Percentiles rank a stretch among this genome's conserved stretches.
These are phyloP conservation scores for Anthrax anthrax DNA, from an alignment of 2,888 invertebrate species.

Conservation along the genomic window DNA sequence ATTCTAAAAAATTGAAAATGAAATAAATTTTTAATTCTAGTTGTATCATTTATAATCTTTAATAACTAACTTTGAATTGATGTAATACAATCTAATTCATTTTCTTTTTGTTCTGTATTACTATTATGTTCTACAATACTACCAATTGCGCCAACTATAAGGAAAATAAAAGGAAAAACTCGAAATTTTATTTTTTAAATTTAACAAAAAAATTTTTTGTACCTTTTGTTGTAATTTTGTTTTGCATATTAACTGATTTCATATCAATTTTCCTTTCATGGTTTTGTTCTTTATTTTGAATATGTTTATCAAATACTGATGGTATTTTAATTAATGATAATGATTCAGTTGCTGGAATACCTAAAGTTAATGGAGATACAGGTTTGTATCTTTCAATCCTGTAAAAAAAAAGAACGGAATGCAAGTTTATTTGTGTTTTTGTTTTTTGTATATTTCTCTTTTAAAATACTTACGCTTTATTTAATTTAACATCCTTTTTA, in stretches of 20 bases:
- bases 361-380: background rate
- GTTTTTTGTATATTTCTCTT: too few species aligned
- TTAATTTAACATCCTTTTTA: background rate
- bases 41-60: too few species aligned
- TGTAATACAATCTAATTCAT: background rate
- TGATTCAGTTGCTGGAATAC: background rate
- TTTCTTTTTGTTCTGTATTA: background rate
- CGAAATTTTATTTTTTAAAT: background rate
- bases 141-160: background rate
- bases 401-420: too few species aligned
- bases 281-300: too few species aligned
- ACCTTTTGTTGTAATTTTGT: background rate
- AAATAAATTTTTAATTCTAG: background rate
- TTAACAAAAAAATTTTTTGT: background rate
- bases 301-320: background rate
- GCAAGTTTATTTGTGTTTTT: too few species aligned
- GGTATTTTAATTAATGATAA: background rate
- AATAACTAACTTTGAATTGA: background rate
- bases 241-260: background rate
- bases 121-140: background rate
- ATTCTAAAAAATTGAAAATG: conserved; percentile 1
- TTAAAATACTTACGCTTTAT: background rate
- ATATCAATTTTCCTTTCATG: background rate
- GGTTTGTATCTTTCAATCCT: background rate
- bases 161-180: background rate